Base-by-base conservation (phyloP, 2,888 invertebrate genomes). In the Pyrochroa serraticornis region DNA sequence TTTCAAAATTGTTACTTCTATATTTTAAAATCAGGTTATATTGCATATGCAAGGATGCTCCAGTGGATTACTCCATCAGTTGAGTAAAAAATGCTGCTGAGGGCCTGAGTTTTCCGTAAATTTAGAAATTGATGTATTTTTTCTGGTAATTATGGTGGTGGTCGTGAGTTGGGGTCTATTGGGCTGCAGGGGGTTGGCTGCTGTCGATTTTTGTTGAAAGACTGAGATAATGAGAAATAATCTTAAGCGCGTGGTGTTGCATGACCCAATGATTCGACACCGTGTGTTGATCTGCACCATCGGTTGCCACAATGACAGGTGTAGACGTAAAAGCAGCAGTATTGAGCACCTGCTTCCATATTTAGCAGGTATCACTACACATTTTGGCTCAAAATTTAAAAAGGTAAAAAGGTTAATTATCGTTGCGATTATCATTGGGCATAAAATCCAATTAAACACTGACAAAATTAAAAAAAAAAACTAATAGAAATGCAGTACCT, bases 271-370 rank as follows among this genome's bases (percentile, higher is more conserved):
- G 66, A 68, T 68, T 66, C 64, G 66, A 63, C 57, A 60, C 42
- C 66, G 61, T 65, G 65, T 65, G 67, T 66, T 68, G 70, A 69
- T 67, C 67, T 69, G 64, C 64, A 66, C 68, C 69, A 68, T 72
- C 72, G 69, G 69, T 60, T 63, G 64, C 69, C 65, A 62, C 68
- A 68, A 61, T 73, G 73, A 73, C 73, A 73, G 73, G 73, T 73
- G 73, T 66, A 64, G 66, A 68, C 68, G 70, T 68, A 67, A 69
- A 69, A 61, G 54, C 65, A 71, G 70, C 67, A 65, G 62, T 62
- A 58, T 58, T 58, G 58, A 58, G 59, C 73, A 73, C 73, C 73
- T 73, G 73, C 70, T 70, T 60, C 66, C 68, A 69, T 71, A 71
- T 71, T 65, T 71, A 70, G 68, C 67, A 68, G 67, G 68, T 69